Conservation (phyloP, 2,797 vertebrate genomes). For the Crocodylus rhombifer region DNA sequence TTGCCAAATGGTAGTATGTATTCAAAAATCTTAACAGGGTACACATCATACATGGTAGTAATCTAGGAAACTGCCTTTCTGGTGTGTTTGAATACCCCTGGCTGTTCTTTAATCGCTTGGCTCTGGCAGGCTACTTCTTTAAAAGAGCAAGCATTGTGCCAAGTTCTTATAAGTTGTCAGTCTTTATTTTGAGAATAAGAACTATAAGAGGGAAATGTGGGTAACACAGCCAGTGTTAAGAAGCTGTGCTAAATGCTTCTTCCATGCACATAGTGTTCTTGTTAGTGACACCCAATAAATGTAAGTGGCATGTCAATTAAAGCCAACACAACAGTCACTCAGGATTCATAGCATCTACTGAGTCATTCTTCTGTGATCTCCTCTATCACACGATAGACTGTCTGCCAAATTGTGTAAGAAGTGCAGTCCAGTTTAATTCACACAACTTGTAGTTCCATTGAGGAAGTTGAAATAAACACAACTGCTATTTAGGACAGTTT, state of each 20-base stretch:
- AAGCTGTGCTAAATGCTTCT: neutral
- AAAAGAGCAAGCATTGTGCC: neutral
- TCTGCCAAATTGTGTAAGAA: rapidly evolving
- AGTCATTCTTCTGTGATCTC: rapidly evolving
- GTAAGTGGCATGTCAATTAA: neutral
- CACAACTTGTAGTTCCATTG: neutral
- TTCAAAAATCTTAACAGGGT: neutral
- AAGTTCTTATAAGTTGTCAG: neutral
- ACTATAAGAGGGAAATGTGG: neutral
- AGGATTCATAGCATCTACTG: neutral
- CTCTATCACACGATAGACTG: rapidly evolving
- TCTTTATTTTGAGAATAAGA: slow-evolving; percentile 24
- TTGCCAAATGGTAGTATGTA: neutral
- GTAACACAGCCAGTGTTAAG: neutral
- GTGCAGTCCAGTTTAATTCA: neutral
- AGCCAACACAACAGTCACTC: neutral
- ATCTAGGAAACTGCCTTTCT: neutral
- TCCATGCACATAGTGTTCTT: neutral
- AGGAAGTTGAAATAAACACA: neutral
- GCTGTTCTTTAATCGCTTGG: neutral
- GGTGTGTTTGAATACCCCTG: slow-evolving; percentile 33
- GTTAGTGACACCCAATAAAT: rapidly evolving
- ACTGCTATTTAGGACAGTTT: neutral
- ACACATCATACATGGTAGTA: neutral
- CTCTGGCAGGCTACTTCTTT: slow-evolving; percentile 3